These are phyloP conservation scores for Himalopsyche phryganea DNA, from an alignment of 1,140 invertebrate species.

Conservation along the genomic window DNA sequence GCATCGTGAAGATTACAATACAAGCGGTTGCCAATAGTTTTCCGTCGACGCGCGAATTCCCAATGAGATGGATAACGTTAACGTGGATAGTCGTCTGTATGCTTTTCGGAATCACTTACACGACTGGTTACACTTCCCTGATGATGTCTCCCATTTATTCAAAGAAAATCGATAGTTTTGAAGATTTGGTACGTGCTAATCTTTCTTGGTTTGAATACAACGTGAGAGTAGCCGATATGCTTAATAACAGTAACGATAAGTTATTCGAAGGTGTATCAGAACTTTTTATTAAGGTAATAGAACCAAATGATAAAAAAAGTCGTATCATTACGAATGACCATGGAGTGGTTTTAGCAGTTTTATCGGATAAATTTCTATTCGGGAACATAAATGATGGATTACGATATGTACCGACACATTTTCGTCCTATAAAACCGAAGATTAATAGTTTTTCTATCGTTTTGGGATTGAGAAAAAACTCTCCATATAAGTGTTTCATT, in stretches of 20 bases:
- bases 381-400: neutral
- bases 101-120: conserved; percentile 7
- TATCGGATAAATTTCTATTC: conserved; percentile 6
- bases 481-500: conserved; percentile 14
- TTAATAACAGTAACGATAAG: neutral
- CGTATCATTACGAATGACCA: neutral
- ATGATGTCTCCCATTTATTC: conserved; percentile 12
- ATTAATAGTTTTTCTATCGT: neutral
- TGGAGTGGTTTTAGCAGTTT: conserved; percentile 7
- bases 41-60: conserved; percentile 1
- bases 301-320: neutral
- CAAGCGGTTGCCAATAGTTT: conserved; percentile 2
- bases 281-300: neutral
- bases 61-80: conserved; percentile 3
- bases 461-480: conserved; percentile 6
- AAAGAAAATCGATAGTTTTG: neutral
- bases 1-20: conserved; percentile 3
- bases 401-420: conserved; percentile 1
- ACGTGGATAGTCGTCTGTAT: conserved; percentile 3
- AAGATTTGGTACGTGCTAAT: conserved; percentile 5
- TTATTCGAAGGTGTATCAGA: neutral
- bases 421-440: neutral
- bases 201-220: conserved; percentile 6
- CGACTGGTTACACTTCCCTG: conserved; percentile 3
- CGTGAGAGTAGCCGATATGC: too few species aligned